Conservation (phyloP, 2,888 invertebrate genomes). For the Eristalis intricaria region DNA sequence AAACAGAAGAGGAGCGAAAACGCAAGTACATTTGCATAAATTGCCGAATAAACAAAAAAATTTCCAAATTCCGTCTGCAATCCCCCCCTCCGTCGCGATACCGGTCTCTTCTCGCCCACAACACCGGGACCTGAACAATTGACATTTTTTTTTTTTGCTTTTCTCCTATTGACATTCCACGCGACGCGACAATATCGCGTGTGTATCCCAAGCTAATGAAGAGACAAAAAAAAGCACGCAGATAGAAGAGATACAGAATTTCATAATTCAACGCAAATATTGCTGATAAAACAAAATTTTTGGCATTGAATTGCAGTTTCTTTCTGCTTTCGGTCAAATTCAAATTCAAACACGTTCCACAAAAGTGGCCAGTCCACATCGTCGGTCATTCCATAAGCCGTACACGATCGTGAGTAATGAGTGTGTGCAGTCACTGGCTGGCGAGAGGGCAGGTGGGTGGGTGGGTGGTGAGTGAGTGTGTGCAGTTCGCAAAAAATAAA, state of each 20-base stretch:
- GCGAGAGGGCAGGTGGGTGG: not conserved
- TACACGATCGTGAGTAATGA: not conserved
- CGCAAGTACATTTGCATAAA: slow-evolving; percentile 36
- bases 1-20: not conserved
- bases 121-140: not conserved
- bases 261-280: slow-evolving; percentile 58
- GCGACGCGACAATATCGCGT: slow-evolving; percentile 4
- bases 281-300: slow-evolving; percentile 41
- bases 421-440: not conserved
- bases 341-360: slow-evolving; percentile 56
- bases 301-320: slow-evolving; percentile 62
- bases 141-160: not conserved
- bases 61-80: slow-evolving; percentile 46
- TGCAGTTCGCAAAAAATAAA: slow-evolving; percentile 1
- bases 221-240: not conserved
- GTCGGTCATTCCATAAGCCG: slow-evolving; percentile 35
- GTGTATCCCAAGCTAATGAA: not conserved
- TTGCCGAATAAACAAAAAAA: slow-evolving; percentile 51
- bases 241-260: slow-evolving; percentile 18
- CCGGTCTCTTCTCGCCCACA: slow-evolving; percentile 15
- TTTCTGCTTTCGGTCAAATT: slow-evolving; percentile 33
- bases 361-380: slow-evolving; percentile 39
- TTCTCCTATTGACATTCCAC: slow-evolving; percentile 11
- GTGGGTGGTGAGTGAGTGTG: too few species aligned
- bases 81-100: not conserved